Conservation (phyloP, 2,888 invertebrate species). For the Caenorhabditis imperialis region DNA sequence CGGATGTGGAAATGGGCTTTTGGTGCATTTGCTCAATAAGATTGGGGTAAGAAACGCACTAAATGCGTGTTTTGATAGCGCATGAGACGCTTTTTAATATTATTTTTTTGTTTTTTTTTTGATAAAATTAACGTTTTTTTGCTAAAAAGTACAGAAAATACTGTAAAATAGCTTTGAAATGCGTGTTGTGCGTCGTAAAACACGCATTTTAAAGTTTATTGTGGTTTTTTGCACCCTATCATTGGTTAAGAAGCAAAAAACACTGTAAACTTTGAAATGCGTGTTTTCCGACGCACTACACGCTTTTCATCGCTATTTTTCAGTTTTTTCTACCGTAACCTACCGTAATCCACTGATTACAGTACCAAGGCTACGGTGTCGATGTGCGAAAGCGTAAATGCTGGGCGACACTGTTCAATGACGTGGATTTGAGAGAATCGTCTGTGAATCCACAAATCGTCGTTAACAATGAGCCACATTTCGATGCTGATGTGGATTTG, state of each 20-base stretch:
- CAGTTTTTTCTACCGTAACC: no score
- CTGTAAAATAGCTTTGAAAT: no score
- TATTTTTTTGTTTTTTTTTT: no score
- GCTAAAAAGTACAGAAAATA: no score
- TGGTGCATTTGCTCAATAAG: slow-evolving; percentile 69
- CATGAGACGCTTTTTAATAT: no score
- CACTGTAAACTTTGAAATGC: no score
- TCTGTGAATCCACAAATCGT: slow-evolving; percentile 62
- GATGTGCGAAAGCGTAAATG: slow-evolving; percentile 85
- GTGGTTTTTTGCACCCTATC: no score
- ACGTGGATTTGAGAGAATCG: slow-evolving; percentile 53
- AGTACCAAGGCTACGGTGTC: slow-evolving; percentile 62
- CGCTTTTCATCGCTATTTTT: no score
- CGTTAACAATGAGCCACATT: slow-evolving; percentile 51
- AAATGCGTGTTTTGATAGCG: not conserved
- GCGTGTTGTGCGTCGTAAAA: no score
- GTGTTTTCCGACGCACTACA: no score
- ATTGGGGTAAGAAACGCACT: slow-evolving; percentile 45
- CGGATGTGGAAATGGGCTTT: slow-evolving; percentile 94
- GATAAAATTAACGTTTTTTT: no score
- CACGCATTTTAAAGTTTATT: no score
- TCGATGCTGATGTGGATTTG: slow-evolving; percentile 64
- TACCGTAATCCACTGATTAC: not conserved
- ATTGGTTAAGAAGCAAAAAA: slow-evolving; percentile 1
- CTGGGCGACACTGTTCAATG: slow-evolving; percentile 79